Conservation (phyloP, 2,113 vertebrate species). For the Otocyon megalotis region DNA sequence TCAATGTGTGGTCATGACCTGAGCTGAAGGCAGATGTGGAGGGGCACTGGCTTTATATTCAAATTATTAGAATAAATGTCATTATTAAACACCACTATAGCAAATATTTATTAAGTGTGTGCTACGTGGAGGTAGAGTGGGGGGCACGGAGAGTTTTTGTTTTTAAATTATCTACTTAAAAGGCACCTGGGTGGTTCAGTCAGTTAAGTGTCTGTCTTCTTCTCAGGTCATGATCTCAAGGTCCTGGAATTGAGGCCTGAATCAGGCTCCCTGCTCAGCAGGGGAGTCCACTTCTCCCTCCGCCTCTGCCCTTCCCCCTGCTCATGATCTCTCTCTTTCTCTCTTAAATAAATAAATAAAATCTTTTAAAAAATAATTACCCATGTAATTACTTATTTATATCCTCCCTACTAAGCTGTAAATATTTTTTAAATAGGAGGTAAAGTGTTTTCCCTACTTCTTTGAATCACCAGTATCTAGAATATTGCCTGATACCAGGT, state of each 20-base stretch:
- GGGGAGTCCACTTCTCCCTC: background rate
- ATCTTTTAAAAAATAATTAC: background rate
- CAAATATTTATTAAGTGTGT: background rate
- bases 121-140: fast-evolving
- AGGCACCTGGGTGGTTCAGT: background rate
- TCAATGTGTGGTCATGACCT: too few species aligned
- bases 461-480: background rate
- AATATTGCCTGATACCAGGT: background rate
- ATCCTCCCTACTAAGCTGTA: background rate
- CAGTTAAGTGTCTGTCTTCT: background rate
- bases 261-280: background rate
- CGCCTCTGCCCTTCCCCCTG: background rate
- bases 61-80: background rate
- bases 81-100: background rate
- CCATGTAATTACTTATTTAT: background rate
- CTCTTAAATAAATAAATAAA: background rate
- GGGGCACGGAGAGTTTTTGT: background rate
- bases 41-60: background rate
- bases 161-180: background rate
- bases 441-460: background rate
- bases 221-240: background rate
- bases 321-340: background rate
- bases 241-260: background rate
- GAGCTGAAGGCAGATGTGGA: too few species aligned
- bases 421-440: background rate